These are phyloP conservation scores for Danio jaintianensis DNA, from an alignment of 2,797 vertebrate species.

Conservation along the genomic window DNA sequence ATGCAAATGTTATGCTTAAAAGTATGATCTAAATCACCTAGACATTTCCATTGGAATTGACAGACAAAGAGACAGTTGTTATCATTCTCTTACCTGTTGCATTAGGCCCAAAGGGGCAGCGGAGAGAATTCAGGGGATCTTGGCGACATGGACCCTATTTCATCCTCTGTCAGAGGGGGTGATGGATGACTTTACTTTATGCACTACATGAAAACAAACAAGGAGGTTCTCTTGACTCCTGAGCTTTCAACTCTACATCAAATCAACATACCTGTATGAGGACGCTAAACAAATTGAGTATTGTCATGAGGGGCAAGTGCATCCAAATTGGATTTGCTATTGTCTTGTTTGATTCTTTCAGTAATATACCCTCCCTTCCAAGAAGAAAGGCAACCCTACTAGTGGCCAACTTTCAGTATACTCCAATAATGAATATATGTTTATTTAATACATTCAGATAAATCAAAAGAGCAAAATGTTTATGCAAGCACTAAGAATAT, in stretches of 20 bases:
- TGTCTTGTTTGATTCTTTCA: constrained; percentile 30
- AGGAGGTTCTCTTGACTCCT: constrained; percentile 36
- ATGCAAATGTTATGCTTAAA: no score
- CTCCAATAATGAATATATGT: not conserved
- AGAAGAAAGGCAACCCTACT: not conserved
- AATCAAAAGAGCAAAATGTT: not conserved
- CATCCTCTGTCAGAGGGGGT: constrained; percentile 47
- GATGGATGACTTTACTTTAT: constrained; percentile 51
- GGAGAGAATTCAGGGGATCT: constrained; percentile 15
- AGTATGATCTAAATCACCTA: not conserved
- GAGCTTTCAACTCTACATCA: constrained; percentile 46
- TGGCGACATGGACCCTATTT: constrained; percentile 45
- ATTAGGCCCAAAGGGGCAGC: constrained; percentile 9
- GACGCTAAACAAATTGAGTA: constrained; percentile 29
- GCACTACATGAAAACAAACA: constrained; percentile 52
- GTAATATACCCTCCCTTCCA: constrained; percentile 6
- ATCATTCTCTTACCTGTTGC: not conserved
- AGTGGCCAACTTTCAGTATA: not conserved
- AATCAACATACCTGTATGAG: constrained; percentile 47
- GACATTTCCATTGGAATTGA: not conserved
- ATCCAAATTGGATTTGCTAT: constrained; percentile 7
- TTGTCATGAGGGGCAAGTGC: constrained; percentile 4
- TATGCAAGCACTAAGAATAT: not conserved
- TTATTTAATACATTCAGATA: not conserved
- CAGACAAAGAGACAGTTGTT: not conserved